Percentiles rank a stretch among this genome's conserved stretches.
Conservation (phyloP, 2,113 vertebrate species). For the Tautogolabrus adspersus region DNA sequence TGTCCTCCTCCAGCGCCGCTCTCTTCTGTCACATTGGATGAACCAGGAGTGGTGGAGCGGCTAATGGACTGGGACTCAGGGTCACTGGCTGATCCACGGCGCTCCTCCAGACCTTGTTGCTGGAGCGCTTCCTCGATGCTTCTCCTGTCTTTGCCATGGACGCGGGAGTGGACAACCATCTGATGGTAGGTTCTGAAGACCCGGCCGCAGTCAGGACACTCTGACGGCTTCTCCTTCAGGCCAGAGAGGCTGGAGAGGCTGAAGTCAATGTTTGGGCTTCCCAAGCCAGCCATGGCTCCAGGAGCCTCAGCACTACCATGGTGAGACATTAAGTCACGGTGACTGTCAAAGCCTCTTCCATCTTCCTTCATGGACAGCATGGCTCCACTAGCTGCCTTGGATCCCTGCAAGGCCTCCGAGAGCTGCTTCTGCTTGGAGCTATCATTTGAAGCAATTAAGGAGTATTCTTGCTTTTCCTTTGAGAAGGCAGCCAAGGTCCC, state of each 20-base stretch:
- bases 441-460: slow-evolving; percentile 89
- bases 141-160: slow-evolving; percentile 94
- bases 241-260: slow-evolving; percentile 86
- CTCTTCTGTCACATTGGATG: slow-evolving; percentile 97
- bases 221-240: slow-evolving; percentile 94
- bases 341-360: slow-evolving; percentile 87
- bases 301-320: slow-evolving; percentile 77
- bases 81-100: slow-evolving; percentile 96
- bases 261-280: slow-evolving; percentile 90
- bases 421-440: slow-evolving; percentile 95
- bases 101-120: slow-evolving; percentile 88
- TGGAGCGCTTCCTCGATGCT: slow-evolving; percentile 89
- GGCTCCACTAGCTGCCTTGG: slow-evolving; percentile 87
- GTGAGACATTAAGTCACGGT: slow-evolving; percentile 93
- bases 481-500: slow-evolving; percentile 88
- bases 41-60: slow-evolving; percentile 96
- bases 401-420: slow-evolving; percentile 89
- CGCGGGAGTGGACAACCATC: slow-evolving; percentile 96
- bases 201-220: slow-evolving; percentile 96
- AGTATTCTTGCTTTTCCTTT: slow-evolving; percentile 96
- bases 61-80: slow-evolving; percentile 99
- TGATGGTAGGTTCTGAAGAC: slow-evolving; percentile 99
- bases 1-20: slow-evolving; percentile 94
- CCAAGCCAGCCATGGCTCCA: slow-evolving; percentile 78
- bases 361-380: slow-evolving; percentile 93